phyloP scores from a whole-genome alignment of 2,113 vertebrate species.

The Buteo buteo region DNA sequence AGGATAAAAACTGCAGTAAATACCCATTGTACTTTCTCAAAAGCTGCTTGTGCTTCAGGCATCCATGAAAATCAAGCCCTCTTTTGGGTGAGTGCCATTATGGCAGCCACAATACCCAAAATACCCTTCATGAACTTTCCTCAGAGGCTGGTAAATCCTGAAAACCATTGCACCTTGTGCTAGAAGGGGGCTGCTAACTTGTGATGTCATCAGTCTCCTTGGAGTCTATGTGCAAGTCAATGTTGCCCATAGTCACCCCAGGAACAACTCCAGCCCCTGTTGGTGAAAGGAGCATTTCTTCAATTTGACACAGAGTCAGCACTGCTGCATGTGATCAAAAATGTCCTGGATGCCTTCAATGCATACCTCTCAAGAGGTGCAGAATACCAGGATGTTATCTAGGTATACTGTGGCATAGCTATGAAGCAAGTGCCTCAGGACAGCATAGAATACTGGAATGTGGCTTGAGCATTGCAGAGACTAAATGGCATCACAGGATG shows the following conservation, averaged over 20 bases:
- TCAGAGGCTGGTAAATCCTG: neutral
- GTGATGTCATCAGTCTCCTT: neutral
- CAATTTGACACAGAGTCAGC: neutral
- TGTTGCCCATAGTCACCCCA: neutral
- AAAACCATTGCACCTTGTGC: neutral
- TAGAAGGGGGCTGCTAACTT: neutral
- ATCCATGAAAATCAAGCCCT: neutral
- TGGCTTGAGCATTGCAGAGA: neutral
- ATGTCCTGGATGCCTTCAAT: neutral
- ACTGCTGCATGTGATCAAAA: neutral
- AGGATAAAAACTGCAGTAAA: neutral
- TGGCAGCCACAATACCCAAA: neutral
- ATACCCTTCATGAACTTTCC: neutral
- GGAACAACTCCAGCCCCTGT: neutral
- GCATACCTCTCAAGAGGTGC: fast-evolving
- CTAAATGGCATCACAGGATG: neutral
- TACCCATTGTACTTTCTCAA: neutral
- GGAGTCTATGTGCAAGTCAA: neutral
- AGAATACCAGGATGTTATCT: neutral
- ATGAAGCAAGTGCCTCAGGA: neutral
- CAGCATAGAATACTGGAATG: neutral
- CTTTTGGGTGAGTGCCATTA: neutral
- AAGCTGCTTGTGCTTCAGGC: neutral
- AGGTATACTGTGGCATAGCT: neutral
- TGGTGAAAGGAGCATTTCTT: neutral